Base-by-base conservation (phyloP, 2,113 vertebrate genomes). In the Spea multiplicata region DNA sequence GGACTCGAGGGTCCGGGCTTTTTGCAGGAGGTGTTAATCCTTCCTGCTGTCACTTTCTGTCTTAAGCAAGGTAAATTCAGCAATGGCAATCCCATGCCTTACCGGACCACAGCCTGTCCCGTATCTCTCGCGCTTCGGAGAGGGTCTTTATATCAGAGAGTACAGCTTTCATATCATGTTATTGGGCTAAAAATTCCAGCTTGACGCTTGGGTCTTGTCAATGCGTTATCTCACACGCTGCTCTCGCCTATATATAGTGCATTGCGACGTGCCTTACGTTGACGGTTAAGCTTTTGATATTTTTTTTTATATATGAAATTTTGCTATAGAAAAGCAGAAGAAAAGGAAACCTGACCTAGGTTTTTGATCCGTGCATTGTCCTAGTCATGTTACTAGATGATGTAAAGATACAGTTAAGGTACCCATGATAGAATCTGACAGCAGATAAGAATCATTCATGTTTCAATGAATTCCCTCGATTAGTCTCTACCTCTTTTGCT, bases 1-100 rank as follows among this genome's bases (percentile, higher is more conserved):
- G 61, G 16, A 48, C 48, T 17, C 49, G 44, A 65, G 44, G 70
- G 7, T 8, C 65, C 64, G 52, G 52, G 53, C 71, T 80, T 55
- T 73, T 16, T 67, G 64, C 59, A 73, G 6, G 50, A 80, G 65
- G 77, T 73, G 77, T 59, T 80, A 80, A 73, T 80, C 77, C 57
- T 17, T 44, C 6, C 50, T 52, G 70, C 76, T 73, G 76, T 78
- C 68, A 71, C 59, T 71, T 5, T 72, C 68, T 78, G 76, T 79
- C 76, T 73, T 80, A 73, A 73, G 67, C 30, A 72, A 80, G 77
- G 73, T 73, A 80, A 67, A 73, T 48, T 30, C 61, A 46, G 49
- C 64, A 52, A 53, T n/a, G 67, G 47, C 67, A 70, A 14, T n/a
- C 46, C 44, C 62, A 57, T 55, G 52, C 47, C 67, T 71, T 53